Percentiles rank a stretch among this genome's conserved stretches.
phyloP scores from a whole-genome alignment of 2,113 vertebrate genomes.

The Megalops atlanticus region DNA sequence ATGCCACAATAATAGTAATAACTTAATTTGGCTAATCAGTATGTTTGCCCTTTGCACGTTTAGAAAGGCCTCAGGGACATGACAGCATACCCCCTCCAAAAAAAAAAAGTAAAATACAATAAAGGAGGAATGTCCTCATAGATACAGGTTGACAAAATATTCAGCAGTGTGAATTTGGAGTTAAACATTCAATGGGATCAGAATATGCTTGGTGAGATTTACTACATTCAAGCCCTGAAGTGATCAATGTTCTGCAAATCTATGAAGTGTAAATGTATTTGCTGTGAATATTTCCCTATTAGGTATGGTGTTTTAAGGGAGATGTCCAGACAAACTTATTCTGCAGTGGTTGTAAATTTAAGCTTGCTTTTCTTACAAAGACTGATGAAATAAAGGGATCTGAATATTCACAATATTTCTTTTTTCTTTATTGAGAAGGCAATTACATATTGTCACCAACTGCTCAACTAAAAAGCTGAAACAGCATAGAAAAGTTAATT shows the following conservation, averaged over 20 bases:
- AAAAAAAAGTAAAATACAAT: too few relatives aligned
- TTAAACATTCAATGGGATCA: background rate
- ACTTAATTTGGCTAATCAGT: background rate
- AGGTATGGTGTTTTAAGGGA: background rate
- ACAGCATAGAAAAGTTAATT: slow-evolving; percentile 58
- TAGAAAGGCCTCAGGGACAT: slow-evolving; percentile 55
- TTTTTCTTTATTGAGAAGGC: slow-evolving; percentile 7
- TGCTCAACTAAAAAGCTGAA: slow-evolving; percentile 58
- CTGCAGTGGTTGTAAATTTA: background rate
- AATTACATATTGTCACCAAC: slow-evolving; percentile 48
- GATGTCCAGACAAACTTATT: background rate
- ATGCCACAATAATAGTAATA: slow-evolving; percentile 3
- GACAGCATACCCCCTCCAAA: slow-evolving; percentile 67
- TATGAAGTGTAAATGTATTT: background rate
- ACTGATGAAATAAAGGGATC: slow-evolving; percentile 19
- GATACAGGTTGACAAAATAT: background rate
- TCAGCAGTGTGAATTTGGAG: background rate
- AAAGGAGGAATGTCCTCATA: slow-evolving; percentile 27
- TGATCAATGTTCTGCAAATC: slow-evolving; percentile 1
- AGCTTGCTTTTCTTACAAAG: slow-evolving; percentile 58
- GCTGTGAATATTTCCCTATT: slow-evolving; percentile 7
- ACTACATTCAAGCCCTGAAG: slow-evolving; percentile 7
- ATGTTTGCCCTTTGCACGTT: background rate
- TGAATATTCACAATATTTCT: background rate
- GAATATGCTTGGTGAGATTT: background rate